A percentile compares a stretch with the other conserved stretches of the same genome.
Evolutionary conservation across 2,113 vertebrate genomes (phyloP).

Genomic region (Neotoma lepida): DNA sequence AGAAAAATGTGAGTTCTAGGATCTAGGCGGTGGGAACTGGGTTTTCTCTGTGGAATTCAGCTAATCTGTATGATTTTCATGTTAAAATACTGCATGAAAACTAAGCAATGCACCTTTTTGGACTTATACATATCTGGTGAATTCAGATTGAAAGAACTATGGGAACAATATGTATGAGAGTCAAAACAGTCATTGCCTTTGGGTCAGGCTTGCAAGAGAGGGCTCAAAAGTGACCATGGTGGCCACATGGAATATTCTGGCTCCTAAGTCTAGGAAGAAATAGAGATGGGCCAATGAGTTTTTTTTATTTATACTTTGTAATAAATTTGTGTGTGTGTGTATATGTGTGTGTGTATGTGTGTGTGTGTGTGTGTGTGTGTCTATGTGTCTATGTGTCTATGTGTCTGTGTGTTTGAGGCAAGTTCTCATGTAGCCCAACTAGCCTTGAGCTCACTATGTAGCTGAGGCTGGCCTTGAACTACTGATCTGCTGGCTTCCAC

Average conservation of each 20-base stretch:
- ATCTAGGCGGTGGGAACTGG: not conserved
- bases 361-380: no score
- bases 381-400: no score
- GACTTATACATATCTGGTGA: not conserved
- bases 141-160: not conserved
- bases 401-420: not conserved
- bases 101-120: not conserved
- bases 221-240: not conserved
- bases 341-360: not conserved
- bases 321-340: not conserved
- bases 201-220: not conserved
- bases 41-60: not conserved
- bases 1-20: not conserved
- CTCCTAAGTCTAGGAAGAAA: not conserved
- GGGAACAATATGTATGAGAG: not conserved
- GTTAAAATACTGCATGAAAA: not conserved
- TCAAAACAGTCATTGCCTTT: not conserved
- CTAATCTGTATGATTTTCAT: not conserved
- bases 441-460: not conserved
- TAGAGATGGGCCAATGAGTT: not conserved
- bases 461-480: not conserved
- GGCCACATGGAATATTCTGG: not conserved
- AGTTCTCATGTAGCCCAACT: not conserved
- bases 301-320: not conserved
- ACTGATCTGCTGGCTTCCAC: not conserved